Conservation (phyloP, 2,113 vertebrate genomes). For the Platycercus adscitus region DNA sequence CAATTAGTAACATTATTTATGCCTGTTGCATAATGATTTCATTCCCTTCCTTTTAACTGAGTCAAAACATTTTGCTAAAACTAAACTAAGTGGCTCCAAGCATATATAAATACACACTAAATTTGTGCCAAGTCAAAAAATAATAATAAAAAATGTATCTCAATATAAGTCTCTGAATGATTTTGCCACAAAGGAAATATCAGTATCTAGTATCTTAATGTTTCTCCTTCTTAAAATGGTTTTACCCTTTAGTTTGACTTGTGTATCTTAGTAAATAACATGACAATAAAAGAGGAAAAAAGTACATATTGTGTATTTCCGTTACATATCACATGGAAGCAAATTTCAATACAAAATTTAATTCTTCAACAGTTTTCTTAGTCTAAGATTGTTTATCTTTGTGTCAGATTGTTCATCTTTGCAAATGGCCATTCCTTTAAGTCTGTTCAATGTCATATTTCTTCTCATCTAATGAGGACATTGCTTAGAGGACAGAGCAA, state of each 20-base stretch:
- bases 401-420: not conserved
- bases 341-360: not conserved
- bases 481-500: not conserved
- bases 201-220: not conserved
- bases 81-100: not conserved
- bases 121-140: not conserved
- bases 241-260: not conserved
- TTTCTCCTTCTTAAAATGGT: not conserved
- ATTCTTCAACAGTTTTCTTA: not conserved
- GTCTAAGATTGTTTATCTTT: not conserved
- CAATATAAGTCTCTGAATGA: not conserved
- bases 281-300: not conserved
- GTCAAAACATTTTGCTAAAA: conserved; percentile 9
- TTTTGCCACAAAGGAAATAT: not conserved
- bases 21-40: not conserved
- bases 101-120: not conserved
- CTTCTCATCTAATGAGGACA: not conserved
- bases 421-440: not conserved
- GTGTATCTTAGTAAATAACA: not conserved
- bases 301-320: not conserved
- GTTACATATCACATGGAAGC: not conserved
- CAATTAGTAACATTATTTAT: not conserved
- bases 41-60: conserved; percentile 9
- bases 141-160: not conserved
- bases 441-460: not conserved